Evolutionary conservation across 2,888 invertebrate species (phyloP), one percentile per base, ranked within the genome.

Genomic region (Teleiodes luculella): DNA sequence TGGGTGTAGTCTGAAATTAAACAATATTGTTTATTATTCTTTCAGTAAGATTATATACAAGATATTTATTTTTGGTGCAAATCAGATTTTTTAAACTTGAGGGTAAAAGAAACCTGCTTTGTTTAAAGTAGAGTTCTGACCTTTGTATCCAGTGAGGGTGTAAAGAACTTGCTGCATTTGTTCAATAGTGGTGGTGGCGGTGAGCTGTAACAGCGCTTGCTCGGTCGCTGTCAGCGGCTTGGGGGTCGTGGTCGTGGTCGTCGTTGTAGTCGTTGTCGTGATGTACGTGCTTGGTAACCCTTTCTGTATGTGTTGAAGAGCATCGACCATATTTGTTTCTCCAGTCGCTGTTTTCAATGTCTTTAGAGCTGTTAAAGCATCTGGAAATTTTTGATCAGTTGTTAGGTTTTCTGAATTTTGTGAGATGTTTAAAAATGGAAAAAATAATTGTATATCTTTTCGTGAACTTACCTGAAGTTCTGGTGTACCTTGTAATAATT

Each of bases 261-360:
- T 47, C 4, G 39, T 47, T 24, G 30, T 53, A n/a, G 47, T 11
- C 2, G 53, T 47, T 31, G 18, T 39, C 3, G 53, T 50, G 0
- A 41, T 37, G 16, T 41, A 51, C 11, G 54, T 46, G 36, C 55
- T 53, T 1, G 58, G 60, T 37, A 54, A 54, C 31, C 55, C 54
- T 18, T 61, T 51, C 49, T 57, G 59, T 3, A 62, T 58, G 35
- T 60, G 35, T n/a, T 59, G 55, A 10, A 63, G 54, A 2, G 57
- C 57, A n/a, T 60, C 57, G 2, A 54, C 28, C 8, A 57, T 3
- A 14, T 20, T 28, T 10, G 20, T n/a, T 36, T 36, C 28, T 14
- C 49, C 49, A 8, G 49, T 49, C 10, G 36, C 49, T 24, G 2
- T 10, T 13, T 11, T 11, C 7, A 20, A 8, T 4, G 24, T 24